Evolutionary conservation across 2,797 vertebrate species (phyloP).

Genomic region (Halcyon chelicuti): DNA sequence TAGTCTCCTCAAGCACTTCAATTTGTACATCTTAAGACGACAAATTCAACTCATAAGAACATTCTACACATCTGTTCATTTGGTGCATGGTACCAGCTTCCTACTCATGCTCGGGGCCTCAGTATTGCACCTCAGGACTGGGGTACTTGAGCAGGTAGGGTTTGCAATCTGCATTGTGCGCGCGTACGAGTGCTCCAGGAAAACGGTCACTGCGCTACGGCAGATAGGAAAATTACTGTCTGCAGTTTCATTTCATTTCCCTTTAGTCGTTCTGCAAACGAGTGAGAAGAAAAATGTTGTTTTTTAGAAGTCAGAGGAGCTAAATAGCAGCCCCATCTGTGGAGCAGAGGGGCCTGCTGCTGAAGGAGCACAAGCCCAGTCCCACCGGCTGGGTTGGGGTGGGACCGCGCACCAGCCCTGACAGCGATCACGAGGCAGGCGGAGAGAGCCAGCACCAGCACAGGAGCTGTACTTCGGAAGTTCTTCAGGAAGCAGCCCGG

Average conservation of each 20-base stretch:
- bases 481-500: slow-evolving; percentile 19
- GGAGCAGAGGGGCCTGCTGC: background rate
- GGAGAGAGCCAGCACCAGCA: background rate
- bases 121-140: background rate
- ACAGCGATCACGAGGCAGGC: background rate
- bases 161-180: too few species aligned
- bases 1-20: background rate
- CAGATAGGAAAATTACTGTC: background rate
- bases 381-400: accelerated
- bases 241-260: background rate
- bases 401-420: background rate
- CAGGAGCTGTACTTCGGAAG: background rate
- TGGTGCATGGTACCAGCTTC: background rate
- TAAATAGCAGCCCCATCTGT: background rate
- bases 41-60: background rate
- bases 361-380: accelerated
- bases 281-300: background rate
- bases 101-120: background rate
- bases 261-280: background rate
- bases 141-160: too few species aligned
- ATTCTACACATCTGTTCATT: background rate
- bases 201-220: background rate
- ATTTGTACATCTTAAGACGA: background rate
- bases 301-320: background rate
- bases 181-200: background rate